Conservation (phyloP, 2,888 invertebrate species). For the Lypha dubia region DNA sequence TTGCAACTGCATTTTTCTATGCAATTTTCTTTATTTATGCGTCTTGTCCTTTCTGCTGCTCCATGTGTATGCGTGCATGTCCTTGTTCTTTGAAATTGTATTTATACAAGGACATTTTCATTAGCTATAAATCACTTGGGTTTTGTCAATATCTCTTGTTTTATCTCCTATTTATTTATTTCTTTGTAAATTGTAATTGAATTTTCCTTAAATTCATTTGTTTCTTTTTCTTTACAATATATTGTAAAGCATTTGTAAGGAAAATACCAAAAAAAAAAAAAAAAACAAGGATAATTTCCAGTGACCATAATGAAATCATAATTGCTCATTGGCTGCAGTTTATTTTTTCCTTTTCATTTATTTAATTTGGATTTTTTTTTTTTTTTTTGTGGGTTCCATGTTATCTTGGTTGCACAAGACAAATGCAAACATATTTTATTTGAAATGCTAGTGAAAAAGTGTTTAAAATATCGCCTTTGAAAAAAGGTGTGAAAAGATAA, state of each 20-base stretch:
- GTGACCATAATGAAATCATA: conserved; percentile 69
- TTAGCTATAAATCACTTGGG: conserved; percentile 67
- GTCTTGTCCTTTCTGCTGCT: not conserved
- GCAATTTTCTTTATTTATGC: conserved; percentile 38
- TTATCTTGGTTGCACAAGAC: conserved; percentile 7
- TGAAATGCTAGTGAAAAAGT: not conserved
- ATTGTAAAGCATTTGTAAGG: conserved; percentile 63
- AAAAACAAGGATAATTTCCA: conserved; percentile 35
- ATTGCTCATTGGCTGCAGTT: conserved; percentile 51
- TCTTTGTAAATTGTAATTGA: conserved; percentile 64
- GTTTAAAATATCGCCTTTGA: conserved; percentile 30
- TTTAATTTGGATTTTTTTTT: not conserved
- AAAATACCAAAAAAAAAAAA: conserved; percentile 56
- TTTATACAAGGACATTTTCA: conserved; percentile 56
- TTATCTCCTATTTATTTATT: conserved; percentile 32
- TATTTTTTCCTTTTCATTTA: conserved; percentile 6
- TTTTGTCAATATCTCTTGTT: conserved; percentile 6
- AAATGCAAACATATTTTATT: no score
- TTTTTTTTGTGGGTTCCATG: not conserved
- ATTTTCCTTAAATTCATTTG: conserved; percentile 55
- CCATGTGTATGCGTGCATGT: conserved; percentile 41
- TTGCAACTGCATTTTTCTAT: conserved; percentile 44
- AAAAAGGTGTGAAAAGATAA: conserved; percentile 30
- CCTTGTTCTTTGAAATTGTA: conserved; percentile 52
- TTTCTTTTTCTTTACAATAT: conserved; percentile 55